phyloP scores from a whole-genome alignment of 2,797 vertebrate genomes.

The Anas acuta region DNA sequence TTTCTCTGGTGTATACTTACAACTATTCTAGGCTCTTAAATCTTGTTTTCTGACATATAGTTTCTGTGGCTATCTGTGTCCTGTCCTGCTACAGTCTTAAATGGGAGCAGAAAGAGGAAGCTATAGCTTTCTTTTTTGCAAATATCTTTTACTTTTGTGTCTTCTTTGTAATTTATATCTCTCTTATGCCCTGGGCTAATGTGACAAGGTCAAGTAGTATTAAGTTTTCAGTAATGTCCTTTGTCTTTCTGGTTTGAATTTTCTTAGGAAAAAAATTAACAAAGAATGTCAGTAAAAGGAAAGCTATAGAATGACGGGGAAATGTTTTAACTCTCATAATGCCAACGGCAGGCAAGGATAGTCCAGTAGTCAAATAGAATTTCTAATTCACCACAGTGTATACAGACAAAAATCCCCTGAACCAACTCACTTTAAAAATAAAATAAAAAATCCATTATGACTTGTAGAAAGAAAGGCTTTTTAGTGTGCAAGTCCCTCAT shows the following conservation, averaged over 20 bases:
- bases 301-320: slow-evolving; percentile 64
- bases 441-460: not conserved
- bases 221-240: slow-evolving; percentile 83
- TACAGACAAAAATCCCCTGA: not conserved
- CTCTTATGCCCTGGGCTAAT: slow-evolving; percentile 83
- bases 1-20: slow-evolving; percentile 42
- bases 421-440: not conserved
- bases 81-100: slow-evolving; percentile 64
- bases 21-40: slow-evolving; percentile 58
- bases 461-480: not conserved
- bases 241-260: slow-evolving; percentile 87
- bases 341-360: not conserved
- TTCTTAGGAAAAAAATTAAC: slow-evolving; percentile 78
- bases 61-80: slow-evolving; percentile 16
- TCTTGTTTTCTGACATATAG: slow-evolving; percentile 30
- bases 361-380: not conserved
- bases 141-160: slow-evolving; percentile 80
- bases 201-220: slow-evolving; percentile 85
- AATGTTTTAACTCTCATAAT: slow-evolving; percentile 55
- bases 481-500: not conserved
- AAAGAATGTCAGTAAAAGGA: slow-evolving; percentile 74
- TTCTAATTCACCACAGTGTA: not conserved
- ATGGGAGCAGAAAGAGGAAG: slow-evolving; percentile 77
- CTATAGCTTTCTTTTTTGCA: slow-evolving; percentile 69
- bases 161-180: slow-evolving; percentile 85